Base-by-base conservation (phyloP, 1,140 invertebrate genomes). In the Venustaconcha ellipsiformis region DNA sequence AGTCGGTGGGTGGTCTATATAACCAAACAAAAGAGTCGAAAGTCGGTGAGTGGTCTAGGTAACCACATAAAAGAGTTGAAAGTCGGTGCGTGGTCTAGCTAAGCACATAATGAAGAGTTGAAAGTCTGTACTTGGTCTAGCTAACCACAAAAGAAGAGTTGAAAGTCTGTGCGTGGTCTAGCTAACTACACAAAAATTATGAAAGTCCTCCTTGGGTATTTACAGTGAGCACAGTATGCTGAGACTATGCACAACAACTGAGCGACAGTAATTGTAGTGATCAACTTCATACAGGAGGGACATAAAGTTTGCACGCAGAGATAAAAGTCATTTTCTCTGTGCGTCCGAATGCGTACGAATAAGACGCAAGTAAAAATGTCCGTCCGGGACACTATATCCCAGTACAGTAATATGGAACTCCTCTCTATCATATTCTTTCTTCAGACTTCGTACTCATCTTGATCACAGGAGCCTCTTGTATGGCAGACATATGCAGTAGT, bases 401-500 rank as follows among this genome's bases (percentile, higher is more conserved):
- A 70, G 68, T 59, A 70, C 15, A 20, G 12, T 6, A 70, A 70
- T 26, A 20, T 20, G 14, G 2, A 8, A 13, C 26, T 18, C 15
- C 59, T 30, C 14, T 30, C 1, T 58, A 57, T 17, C 26, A n/a
- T 14, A 17, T 23, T 30, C 14, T 58, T 18, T 17, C 57, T 58
- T 8, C 68, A 70, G 12, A 14, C 20, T 18, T 70, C 13, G 2
- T 20, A 2, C 12, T 15, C 13, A 56, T 58, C 14, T 70, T 56
- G 37, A 13, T 23, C 14, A 30, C 56, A 26, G 1, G 14, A 18
- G 48, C 56, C 56, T 26, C 56, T 14, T 13, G 14, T 14, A 23
- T 68, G 56, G 30, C 13, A 2, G 17, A 17, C 37, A 56, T 70
- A 70, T 18, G 68, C 68, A 14, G 57, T 70, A 70, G 30, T 26